Conservation (phyloP, 2,888 invertebrate genomes). For the Calliphora vomitoria region DNA sequence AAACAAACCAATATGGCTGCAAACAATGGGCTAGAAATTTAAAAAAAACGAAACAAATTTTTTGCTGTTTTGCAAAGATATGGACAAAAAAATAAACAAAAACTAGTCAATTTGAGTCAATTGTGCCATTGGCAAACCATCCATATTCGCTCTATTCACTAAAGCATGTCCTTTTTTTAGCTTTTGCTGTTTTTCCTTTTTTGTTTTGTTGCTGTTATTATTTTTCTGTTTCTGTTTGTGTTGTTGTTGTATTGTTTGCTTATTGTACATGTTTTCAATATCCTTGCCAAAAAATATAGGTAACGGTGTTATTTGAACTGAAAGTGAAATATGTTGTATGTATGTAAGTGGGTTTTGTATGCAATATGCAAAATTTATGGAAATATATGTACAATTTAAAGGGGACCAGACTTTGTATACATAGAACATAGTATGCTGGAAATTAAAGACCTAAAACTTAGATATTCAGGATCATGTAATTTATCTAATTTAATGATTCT, state of each 20-base stretch:
- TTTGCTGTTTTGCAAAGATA: neutral
- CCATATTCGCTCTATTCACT: constrained; percentile 45
- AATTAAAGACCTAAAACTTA: too few species aligned
- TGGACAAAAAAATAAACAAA: neutral
- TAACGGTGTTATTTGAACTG: constrained; percentile 66
- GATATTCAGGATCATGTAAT: too few species aligned
- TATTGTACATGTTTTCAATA: constrained; percentile 52
- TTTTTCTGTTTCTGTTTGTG: neutral
- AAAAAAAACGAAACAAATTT: neutral
- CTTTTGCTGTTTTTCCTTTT: neutral
- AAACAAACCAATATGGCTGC: neutral
- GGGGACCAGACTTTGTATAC: constrained; percentile 19
- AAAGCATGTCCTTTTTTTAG: constrained; percentile 30
- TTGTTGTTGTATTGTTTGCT: constrained; percentile 31
- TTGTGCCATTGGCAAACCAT: constrained; percentile 66
- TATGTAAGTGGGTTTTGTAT: neutral
- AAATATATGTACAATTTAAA: neutral
- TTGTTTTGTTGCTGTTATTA: constrained; percentile 9
- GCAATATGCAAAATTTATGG: constrained; percentile 22
- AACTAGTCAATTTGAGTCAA: constrained; percentile 58
- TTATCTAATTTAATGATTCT: too few species aligned
- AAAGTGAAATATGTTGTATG: constrained; percentile 66
- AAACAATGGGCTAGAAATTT: constrained; percentile 12
- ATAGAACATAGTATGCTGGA: too few species aligned
- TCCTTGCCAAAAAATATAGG: constrained; percentile 67